Percentiles rank a stretch among this genome's conserved stretches.
Evolutionary conservation across 92 coral and sea anemone genomes (phyloP).

Genomic region (Parazoanthus darwini): DNA sequence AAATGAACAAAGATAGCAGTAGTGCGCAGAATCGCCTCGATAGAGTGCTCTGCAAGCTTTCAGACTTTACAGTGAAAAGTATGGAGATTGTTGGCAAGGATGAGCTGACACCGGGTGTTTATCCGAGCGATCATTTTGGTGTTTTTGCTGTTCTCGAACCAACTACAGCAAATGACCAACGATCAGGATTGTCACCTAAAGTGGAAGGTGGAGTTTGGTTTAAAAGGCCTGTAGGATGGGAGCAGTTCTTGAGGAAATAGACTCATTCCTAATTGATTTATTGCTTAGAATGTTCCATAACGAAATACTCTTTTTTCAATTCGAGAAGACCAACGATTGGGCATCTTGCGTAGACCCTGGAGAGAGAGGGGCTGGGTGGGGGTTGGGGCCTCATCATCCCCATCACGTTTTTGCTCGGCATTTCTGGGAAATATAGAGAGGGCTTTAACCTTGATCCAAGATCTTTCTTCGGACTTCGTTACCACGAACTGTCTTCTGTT

Average conservation of each 20-base stretch:
- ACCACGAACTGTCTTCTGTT: too few species aligned
- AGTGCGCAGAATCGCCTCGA: slow-evolving; percentile 54
- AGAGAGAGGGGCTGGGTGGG: too few species aligned
- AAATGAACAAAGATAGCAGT: slow-evolving; percentile 28
- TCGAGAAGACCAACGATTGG: background rate
- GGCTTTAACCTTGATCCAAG: too few species aligned
- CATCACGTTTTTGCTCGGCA: too few species aligned
- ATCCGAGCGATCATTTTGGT: slow-evolving; percentile 70
- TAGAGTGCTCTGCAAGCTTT: slow-evolving; percentile 65
- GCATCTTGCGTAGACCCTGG: background rate
- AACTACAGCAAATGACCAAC: background rate
- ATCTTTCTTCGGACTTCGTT: too few species aligned
- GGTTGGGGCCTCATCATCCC: too few species aligned
- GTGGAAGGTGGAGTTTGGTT: slow-evolving; percentile 34
- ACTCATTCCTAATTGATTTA: background rate
- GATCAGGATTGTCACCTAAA: background rate
- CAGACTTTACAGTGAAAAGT: slow-evolving; percentile 48
- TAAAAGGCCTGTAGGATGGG: slow-evolving; percentile 46
- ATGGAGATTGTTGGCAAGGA: slow-evolving; percentile 47
- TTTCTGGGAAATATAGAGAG: too few species aligned
- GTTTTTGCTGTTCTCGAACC: slow-evolving; percentile 43
- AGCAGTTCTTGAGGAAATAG: background rate
- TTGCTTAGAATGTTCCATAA: too few species aligned
- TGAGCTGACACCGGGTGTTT: slow-evolving; percentile 37
- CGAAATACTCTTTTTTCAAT: background rate